Conservation (phyloP, 30 jellyfish, hydroid and myxozoan species). For the Aurelia sp. region DNA sequence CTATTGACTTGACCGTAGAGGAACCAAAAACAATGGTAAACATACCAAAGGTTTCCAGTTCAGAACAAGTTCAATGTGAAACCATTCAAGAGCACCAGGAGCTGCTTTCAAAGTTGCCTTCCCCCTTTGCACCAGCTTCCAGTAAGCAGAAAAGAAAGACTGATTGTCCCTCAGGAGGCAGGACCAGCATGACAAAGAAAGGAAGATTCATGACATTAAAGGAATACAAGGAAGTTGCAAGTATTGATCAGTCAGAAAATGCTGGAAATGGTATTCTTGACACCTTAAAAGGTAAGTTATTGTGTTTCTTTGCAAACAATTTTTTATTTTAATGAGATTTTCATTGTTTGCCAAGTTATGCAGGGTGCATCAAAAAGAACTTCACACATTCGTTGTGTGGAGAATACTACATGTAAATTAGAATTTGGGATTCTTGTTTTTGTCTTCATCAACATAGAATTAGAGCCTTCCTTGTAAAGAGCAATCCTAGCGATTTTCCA, state of each 20-base stretch:
- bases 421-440: neutral
- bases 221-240: too few relatives aligned
- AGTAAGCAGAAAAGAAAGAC: slow-evolving; percentile 1
- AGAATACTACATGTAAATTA: slow-evolving; percentile 13
- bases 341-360: too few relatives aligned
- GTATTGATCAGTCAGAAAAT: too few relatives aligned
- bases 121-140: too few relatives aligned
- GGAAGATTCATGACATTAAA: slow-evolving; percentile 6
- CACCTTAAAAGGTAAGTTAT: slow-evolving; percentile 8
- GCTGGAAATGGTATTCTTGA: slow-evolving; percentile 8
- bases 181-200: slow-evolving; percentile 15
- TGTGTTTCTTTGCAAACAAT: too few relatives aligned
- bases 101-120: too few relatives aligned
- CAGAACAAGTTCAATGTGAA: too few relatives aligned
- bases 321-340: too few relatives aligned
- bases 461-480: neutral
- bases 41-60: neutral
- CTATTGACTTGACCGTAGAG: slow-evolving; percentile 28
- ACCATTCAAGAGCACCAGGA: too few relatives aligned
- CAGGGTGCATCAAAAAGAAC: too few relatives aligned
- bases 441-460: neutral
- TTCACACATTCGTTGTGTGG: slow-evolving; percentile 6
- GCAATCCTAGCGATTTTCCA: neutral
- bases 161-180: slow-evolving; percentile 30
- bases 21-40: slow-evolving; percentile 18